Percentiles rank a stretch among this genome's conserved stretches.
These are phyloP conservation scores for Elephas maximus DNA, from an alignment of 2,113 vertebrate genomes.

Conservation along the genomic window DNA sequence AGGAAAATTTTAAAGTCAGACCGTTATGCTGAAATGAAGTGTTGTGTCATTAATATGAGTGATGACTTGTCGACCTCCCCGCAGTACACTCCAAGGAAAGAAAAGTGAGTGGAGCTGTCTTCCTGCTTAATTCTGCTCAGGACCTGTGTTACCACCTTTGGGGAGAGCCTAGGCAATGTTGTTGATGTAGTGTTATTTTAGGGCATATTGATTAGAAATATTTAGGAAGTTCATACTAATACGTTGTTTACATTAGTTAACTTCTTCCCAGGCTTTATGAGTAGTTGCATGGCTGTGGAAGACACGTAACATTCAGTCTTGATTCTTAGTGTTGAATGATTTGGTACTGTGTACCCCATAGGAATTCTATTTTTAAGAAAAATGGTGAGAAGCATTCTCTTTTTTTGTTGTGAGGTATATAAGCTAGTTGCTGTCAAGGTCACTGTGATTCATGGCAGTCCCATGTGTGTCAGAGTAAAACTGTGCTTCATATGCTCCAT, in stretches of 20 bases:
- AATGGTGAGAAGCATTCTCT: neutral
- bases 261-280: slow-evolving; percentile 40
- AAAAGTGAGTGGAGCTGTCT: neutral
- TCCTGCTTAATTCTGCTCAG: neutral
- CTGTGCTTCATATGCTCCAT: neutral
- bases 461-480: neutral
- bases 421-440: neutral
- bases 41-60: neutral
- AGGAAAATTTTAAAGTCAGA: neutral
- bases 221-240: slow-evolving; percentile 14
- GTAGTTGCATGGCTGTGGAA: neutral
- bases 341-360: neutral
- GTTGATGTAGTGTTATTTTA: neutral
- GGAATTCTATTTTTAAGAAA: slow-evolving; percentile 19
- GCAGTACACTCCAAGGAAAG: neutral
- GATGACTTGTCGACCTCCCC: neutral
- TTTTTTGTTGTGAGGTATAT: neutral
- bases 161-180: neutral
- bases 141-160: neutral
- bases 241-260: neutral
- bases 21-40: neutral
- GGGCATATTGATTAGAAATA: neutral
- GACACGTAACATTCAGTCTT: neutral
- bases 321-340: neutral
- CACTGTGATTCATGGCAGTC: neutral